Conservation (phyloP, 2,113 vertebrate species). For the Campylomormyrus tamandua region DNA sequence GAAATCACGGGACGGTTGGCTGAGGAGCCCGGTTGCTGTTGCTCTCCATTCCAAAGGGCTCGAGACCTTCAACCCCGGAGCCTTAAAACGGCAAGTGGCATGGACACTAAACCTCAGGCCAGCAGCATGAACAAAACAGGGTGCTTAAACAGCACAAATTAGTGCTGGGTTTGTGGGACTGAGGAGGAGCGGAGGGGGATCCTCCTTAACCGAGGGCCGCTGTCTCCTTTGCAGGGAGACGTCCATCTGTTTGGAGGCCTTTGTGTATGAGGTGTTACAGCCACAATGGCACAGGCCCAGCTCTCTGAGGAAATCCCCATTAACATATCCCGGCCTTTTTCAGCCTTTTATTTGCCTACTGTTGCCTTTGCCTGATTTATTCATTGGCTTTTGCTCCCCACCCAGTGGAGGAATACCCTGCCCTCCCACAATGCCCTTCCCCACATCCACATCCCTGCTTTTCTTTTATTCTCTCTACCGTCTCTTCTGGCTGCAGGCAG, state of each 20-base stretch:
- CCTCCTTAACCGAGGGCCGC: conserved; percentile 32
- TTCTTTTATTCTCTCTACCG: conserved; percentile 6
- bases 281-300: conserved; percentile 56
- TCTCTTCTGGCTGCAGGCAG: background rate
- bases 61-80: background rate
- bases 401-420: conserved; percentile 25
- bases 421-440: conserved; percentile 30
- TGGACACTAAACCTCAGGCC: background rate
- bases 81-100: background rate
- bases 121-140: conserved; percentile 25
- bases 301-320: conserved; percentile 71
- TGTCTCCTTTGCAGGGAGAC: conserved; percentile 56
- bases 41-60: background rate
- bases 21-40: background rate
- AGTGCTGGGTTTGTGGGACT: conserved; percentile 20
- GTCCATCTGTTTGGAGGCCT: conserved; percentile 94
- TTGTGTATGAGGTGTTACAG: conserved; percentile 81
- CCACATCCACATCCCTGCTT: background rate
- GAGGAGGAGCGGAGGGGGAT: background rate
- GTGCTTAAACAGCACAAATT: conserved; percentile 54
- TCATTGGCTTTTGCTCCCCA: conserved; percentile 85
- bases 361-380: conserved; percentile 95
- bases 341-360: conserved; percentile 63
- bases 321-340: conserved; percentile 70
- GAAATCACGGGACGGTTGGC: background rate